These are phyloP conservation scores for Gastrophryne carolinensis DNA, from an alignment of 2,797 vertebrate species.

Conservation along the genomic window DNA sequence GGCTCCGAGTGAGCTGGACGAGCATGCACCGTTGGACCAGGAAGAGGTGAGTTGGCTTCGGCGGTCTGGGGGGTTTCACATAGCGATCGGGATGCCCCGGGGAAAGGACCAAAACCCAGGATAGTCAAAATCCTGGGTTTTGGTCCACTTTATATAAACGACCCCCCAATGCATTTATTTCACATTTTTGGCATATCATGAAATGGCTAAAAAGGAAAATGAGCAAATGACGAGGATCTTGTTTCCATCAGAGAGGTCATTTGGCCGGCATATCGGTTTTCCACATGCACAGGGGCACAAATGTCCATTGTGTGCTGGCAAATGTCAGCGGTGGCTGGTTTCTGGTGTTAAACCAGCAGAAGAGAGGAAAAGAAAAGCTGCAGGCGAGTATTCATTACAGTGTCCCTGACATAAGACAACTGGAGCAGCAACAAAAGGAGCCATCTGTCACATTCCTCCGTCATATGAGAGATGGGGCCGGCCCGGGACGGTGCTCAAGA, in stretches of 20 bases:
- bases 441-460: slow-evolving; percentile 34
- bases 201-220: slow-evolving; percentile 30
- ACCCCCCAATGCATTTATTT: no score
- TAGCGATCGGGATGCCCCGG: no score
- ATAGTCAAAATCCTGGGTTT: no score
- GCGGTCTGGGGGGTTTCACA: no score
- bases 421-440: slow-evolving; percentile 18
- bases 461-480: slow-evolving; percentile 6
- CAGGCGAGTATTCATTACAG: not conserved
- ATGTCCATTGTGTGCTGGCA: slow-evolving; percentile 4
- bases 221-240: not conserved
- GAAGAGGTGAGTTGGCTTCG: no score
- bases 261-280: not conserved
- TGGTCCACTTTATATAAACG: no score
- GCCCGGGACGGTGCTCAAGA: not conserved
- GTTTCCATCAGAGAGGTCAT: not conserved
- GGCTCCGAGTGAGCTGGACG: no score
- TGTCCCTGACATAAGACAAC: slow-evolving; percentile 19
- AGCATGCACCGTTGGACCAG: no score
- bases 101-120: no score
- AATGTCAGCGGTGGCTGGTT: slow-evolving; percentile 1
- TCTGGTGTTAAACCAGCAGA: not conserved
- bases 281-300: slow-evolving; percentile 9
- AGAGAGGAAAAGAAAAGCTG: not conserved
- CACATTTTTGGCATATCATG: no score